A percentile compares a stretch with the other conserved stretches of the same genome.
Evolutionary conservation across 1,140 invertebrate species (phyloP).

Genomic region (Drosophila neocordata): DNA sequence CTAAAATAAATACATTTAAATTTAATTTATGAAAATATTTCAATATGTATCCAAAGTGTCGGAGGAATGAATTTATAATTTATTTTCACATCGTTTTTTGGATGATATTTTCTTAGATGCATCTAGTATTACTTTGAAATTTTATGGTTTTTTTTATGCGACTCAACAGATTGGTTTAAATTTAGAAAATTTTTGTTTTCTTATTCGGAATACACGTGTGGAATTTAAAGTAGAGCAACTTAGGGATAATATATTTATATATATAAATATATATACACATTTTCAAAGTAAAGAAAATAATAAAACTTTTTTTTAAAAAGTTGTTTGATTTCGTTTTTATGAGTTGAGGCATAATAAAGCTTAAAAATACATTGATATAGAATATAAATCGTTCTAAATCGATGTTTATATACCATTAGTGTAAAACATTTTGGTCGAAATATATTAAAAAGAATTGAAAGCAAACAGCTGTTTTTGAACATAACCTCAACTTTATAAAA

Average conservation of each 20-base stretch:
- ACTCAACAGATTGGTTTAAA: conserved; percentile 48
- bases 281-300: background rate
- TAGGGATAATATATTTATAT: background rate
- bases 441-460: too few relatives aligned
- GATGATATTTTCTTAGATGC: background rate
- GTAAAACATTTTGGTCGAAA: too few relatives aligned
- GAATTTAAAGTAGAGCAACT: conserved; percentile 2
- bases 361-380: too few relatives aligned
- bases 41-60: background rate
- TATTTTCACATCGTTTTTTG: background rate
- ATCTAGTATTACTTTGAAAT: conserved; percentile 14
- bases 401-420: too few relatives aligned
- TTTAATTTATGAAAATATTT: background rate
- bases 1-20: background rate
- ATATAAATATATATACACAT: background rate
- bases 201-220: conserved; percentile 1
- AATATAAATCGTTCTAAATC: background rate
- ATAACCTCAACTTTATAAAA: too few relatives aligned
- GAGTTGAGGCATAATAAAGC: too few relatives aligned
- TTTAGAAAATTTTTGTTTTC: conserved; percentile 33
- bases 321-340: background rate
- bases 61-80: background rate
- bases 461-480: too few relatives aligned
- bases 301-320: background rate
- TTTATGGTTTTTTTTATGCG: conserved; percentile 5